Evolutionary conservation across 2,113 vertebrate genomes (phyloP).

Genomic region (Steatornis caripensis): DNA sequence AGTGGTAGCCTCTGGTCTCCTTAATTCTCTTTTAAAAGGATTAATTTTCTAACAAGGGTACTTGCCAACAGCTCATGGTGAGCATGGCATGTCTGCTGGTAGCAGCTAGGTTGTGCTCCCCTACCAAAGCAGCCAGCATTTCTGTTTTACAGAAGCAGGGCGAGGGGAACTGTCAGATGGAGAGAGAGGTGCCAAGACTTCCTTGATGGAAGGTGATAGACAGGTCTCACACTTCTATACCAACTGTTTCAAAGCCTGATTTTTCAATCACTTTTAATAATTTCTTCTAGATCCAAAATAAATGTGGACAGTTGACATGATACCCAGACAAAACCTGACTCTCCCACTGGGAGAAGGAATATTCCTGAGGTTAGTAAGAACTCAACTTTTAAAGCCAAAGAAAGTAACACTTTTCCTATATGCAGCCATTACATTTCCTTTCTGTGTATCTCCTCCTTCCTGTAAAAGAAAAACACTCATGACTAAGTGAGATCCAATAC

Average conservation of each 20-base stretch:
- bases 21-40: not conserved
- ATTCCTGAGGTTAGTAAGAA: slow-evolving; percentile 42
- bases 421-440: slow-evolving; percentile 58
- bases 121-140: not conserved
- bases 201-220: slow-evolving; percentile 40
- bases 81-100: not conserved
- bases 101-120: not conserved
- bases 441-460: slow-evolving; percentile 48
- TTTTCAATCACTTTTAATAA: slow-evolving; percentile 65
- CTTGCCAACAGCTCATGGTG: not conserved
- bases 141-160: not conserved
- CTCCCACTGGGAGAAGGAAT: slow-evolving; percentile 47
- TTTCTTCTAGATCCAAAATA: slow-evolving; percentile 40
- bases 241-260: slow-evolving; percentile 48
- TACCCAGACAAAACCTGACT: slow-evolving; percentile 61
- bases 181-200: not conserved
- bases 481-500: slow-evolving; percentile 41
- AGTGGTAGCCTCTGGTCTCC: not conserved
- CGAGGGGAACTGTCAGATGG: not conserved
- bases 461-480: slow-evolving; percentile 21
- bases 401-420: slow-evolving; percentile 60
- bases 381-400: slow-evolving; percentile 61
- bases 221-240: slow-evolving; percentile 42
- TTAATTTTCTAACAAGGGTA: not conserved
- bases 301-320: slow-evolving; percentile 59